Conservation (phyloP, 2,888 invertebrate genomes). For the Tenthredo livida region DNA sequence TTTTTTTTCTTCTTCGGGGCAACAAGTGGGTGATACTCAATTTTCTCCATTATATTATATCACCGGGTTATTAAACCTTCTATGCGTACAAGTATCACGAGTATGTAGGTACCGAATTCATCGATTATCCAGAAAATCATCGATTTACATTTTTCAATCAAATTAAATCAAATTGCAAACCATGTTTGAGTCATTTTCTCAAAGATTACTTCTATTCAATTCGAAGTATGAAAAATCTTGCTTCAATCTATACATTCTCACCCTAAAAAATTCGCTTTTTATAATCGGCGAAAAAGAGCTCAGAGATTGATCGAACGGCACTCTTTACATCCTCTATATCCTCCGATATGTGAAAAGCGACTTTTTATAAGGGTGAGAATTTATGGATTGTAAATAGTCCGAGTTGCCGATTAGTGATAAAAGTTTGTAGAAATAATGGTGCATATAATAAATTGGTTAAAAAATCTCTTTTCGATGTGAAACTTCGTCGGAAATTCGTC, state of each 20-base stretch:
- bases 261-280: background rate
- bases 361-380: too few relatives aligned
- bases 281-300: too few relatives aligned
- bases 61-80: background rate
- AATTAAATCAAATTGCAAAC: background rate
- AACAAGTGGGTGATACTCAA: conserved; percentile 28
- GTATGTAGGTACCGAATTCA: background rate
- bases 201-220: too few relatives aligned
- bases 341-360: too few relatives aligned
- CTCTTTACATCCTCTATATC: too few relatives aligned
- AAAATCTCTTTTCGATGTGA: background rate
- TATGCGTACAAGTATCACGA: background rate
- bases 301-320: too few relatives aligned
- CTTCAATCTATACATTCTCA: background rate
- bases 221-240: background rate
- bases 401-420: background rate
- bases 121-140: background rate
- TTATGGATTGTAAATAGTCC: too few relatives aligned
- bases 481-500: background rate
- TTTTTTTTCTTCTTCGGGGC: background rate
- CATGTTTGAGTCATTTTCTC: too few relatives aligned
- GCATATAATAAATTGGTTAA: background rate
- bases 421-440: background rate
- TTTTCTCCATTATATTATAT: background rate
- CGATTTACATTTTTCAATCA: background rate